These are phyloP conservation scores for Neodiprion virginianus DNA, from an alignment of 1,140 invertebrate genomes.

Conservation along the genomic window DNA sequence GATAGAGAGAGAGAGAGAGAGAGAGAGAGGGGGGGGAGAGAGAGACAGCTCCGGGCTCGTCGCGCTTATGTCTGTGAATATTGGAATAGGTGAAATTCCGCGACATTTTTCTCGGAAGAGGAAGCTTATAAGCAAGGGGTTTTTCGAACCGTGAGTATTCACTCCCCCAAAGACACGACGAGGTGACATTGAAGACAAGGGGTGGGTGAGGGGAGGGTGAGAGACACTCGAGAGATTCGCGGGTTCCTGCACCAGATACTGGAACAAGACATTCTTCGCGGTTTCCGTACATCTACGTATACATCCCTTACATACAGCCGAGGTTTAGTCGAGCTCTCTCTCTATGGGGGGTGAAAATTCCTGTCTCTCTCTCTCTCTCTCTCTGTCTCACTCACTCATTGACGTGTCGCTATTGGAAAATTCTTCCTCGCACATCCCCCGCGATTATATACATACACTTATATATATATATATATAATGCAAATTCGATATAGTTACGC, in stretches of 20 bases:
- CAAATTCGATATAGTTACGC: too few relatives aligned
- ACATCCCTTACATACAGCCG: neutral
- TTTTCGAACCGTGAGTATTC: too few relatives aligned
- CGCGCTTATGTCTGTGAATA: conserved; percentile 45
- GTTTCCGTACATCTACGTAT: conserved; percentile 3
- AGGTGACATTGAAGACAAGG: too few relatives aligned
- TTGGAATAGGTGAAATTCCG: conserved; percentile 52
- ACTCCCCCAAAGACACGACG: too few relatives aligned
- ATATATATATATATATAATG: too few relatives aligned
- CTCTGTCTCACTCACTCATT: neutral
- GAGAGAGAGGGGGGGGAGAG: too few relatives aligned
- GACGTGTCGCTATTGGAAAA: neutral
- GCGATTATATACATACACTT: neutral
- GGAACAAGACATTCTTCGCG: conserved; percentile 52
- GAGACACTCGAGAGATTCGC: conserved; percentile 40
- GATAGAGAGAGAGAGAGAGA: neutral
- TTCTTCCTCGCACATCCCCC: neutral
- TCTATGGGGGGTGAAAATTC: too few relatives aligned
- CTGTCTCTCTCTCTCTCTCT: neutral
- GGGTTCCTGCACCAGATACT: neutral
- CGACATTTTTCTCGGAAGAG: conserved; percentile 32
- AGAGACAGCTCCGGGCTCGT: too few relatives aligned
- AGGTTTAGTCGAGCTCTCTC: neutral
- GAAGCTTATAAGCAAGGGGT: conserved; percentile 14
- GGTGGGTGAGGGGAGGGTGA: neutral